Base-by-base conservation (phyloP, 2,888 invertebrate genomes). In the Mythimna pallens region DNA sequence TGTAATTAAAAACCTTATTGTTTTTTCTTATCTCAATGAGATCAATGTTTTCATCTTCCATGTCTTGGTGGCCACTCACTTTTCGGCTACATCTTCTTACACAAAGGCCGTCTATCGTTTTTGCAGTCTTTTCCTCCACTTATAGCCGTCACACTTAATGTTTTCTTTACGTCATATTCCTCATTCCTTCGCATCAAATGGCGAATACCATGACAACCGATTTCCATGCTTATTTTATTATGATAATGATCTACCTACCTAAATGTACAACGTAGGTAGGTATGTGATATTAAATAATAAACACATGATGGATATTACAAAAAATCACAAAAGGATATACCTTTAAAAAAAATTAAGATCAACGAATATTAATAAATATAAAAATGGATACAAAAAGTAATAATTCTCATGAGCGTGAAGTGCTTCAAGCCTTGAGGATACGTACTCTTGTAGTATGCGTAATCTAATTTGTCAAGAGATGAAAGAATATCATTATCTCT, bases 401-500 rank as follows among this genome's bases (percentile, higher is more conserved):
- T 62, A 47, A 50, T 54, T n/a, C 34, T 62, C 63, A 67, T 65
- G 40, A 68, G 65, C 61, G 52, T 58, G 43, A 75, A 75, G 65
- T 58, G 76, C 20, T 76, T 63, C 30, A 70, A 3, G 64, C 65
- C 22, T 68, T 65, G 54, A 81, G 22, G 64, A 64, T 71, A 62
- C 58, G 20, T 36, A 34, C 59, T 73, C 73, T 73, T 82, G 75
- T 85, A 72, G 76, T 73, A 73, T 72, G 68, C 75, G 76, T 80
- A 80, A 82, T 82, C 78, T 74, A 80, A 84, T 85, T 83, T 85
- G 68, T 78, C 61, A 74, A 43, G 40, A 68, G 61, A 78, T 65
- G 62, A 73, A 74, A 79, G 22, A 65, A 74, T 61, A 82, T 71
- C 59, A 81, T 76, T 47, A 64, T 17, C 25, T 34, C 54, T 9